phyloP scores from a whole-genome alignment of 53 echinoderm and acorn worm species.

The Echinometra lucunter region DNA sequence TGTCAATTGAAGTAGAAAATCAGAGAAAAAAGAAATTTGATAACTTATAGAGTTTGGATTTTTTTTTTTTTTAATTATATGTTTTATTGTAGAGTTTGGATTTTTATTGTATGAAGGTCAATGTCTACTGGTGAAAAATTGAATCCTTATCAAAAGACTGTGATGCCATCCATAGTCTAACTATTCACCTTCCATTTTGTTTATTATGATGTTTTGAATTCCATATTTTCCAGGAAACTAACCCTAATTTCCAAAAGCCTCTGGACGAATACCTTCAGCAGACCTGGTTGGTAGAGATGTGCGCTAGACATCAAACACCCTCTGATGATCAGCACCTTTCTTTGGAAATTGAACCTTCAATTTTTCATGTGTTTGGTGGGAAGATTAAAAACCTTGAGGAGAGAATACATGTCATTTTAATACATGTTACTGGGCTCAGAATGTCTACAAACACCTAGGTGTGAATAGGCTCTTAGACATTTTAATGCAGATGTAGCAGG shows the following conservation, averaged over 20 bases:
- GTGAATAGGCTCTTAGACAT: slow-evolving; percentile 37
- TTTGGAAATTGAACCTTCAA: neutral
- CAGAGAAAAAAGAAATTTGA: no score
- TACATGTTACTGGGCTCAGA: slow-evolving; percentile 6
- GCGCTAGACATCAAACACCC: neutral
- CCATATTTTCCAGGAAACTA: neutral
- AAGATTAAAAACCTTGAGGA: neutral
- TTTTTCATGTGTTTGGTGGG: slow-evolving; percentile 22
- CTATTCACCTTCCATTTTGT: neutral
- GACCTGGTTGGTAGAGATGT: neutral
- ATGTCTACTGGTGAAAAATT: no score
- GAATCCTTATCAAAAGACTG: no score
- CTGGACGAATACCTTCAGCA: neutral
- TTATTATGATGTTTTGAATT: neutral
- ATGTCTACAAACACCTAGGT: slow-evolving; percentile 28
- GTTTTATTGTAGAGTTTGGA: no score
- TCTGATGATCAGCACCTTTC: neutral
- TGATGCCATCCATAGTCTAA: no score
- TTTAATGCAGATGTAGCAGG: neutral
- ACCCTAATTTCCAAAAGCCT: slow-evolving; percentile 6
- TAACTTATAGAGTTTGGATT: no score
- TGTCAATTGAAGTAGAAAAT: no score
- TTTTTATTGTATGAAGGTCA: no score
- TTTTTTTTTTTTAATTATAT: neutral
- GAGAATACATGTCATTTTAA: neutral